phyloP scores from a whole-genome alignment of 2,888 invertebrate genomes.

The Hesperia comma region DNA sequence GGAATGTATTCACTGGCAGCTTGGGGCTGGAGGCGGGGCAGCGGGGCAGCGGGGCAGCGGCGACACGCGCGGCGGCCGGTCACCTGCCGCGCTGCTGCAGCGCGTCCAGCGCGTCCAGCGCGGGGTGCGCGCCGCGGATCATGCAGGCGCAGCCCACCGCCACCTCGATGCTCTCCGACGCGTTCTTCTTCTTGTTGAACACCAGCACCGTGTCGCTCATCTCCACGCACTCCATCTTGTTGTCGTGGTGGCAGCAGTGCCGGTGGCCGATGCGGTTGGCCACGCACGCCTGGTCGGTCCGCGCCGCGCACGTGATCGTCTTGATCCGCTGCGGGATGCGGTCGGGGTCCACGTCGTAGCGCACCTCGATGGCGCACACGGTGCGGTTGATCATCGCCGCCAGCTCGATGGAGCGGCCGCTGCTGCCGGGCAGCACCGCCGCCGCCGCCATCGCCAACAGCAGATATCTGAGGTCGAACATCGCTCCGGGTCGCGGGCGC shows the following conservation, averaged over 20 bases:
- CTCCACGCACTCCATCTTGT: slow-evolving; percentile 70
- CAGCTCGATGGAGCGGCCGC: slow-evolving; percentile 56
- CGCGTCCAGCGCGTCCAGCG: too few species aligned
- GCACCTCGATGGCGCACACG: slow-evolving; percentile 69
- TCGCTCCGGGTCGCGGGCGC: slow-evolving; percentile 49
- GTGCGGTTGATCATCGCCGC: slow-evolving; percentile 62
- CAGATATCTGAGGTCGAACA: slow-evolving; percentile 42
- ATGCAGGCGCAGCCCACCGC: slow-evolving; percentile 76
- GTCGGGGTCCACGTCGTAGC: slow-evolving; percentile 57
- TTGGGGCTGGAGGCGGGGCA: not conserved
- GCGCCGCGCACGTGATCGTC: slow-evolving; percentile 63
- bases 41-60: slow-evolving; percentile 13
- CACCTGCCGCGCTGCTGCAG: too few species aligned
- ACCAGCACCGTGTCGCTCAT: slow-evolving; percentile 72
- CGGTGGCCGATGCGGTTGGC: slow-evolving; percentile 55
- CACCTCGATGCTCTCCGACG: slow-evolving; percentile 54
- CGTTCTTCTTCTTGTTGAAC: slow-evolving; percentile 51
- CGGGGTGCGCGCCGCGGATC: slow-evolving; percentile 47
- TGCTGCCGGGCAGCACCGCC: slow-evolving; percentile 42
- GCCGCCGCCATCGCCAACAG: slow-evolving; percentile 44
- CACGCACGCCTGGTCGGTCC: slow-evolving; percentile 63
- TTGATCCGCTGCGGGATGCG: slow-evolving; percentile 72
- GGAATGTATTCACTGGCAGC: slow-evolving; percentile 34
- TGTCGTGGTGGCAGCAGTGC: slow-evolving; percentile 69
- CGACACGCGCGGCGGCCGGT: slow-evolving; percentile 35